Evolutionary conservation across 2,797 vertebrate species (phyloP), one percentile per base, ranked within the genome.

Genomic region (Phyllotis vaccarum): DNA sequence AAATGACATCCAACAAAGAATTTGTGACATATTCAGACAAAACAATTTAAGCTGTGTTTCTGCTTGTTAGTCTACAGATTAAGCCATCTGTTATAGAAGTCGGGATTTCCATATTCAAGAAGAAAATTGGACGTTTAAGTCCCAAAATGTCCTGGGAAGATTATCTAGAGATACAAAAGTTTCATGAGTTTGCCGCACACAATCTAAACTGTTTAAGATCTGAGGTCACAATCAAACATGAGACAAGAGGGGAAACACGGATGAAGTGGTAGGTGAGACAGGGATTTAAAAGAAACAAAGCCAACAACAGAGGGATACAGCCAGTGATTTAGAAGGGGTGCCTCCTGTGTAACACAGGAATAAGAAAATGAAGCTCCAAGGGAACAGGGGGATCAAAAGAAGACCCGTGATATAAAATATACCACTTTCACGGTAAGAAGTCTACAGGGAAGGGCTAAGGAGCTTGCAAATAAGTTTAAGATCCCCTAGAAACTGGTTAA

Each of bases 1-100:
- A 97, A 95, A 97, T 82, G 92, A 98, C 98, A 83, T 66, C 97
- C 79, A 93, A 97, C 97, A 92, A 0, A 92, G 83, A 98, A 97
- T 96, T 92, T 95, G 81, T 76, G 96, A 97, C 96, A 94, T 46
- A 75, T 49, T 81, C 89, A 97, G 95, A 98, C 56, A 95, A 93
- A 98, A 97, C 95, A 86, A 92, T 96, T 95, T 95, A 92, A 94
- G 83, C 0, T 95, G 90, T 79, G 89, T 90, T 91, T 86, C 95
- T 52, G 64, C 93, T 64, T 93, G 60, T 92, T 58, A 79, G 86
- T 90, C 34, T 85, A 40, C 43, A 92, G 79, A 75, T 97, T 91
- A 54, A 90, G 29, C 7, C 68, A 75, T 43, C 34, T 56, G 24
- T 83, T 37, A 43, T 37, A 88, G 6, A 86, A 89, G 46, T 46